phyloP scores from a whole-genome alignment of 2,113 vertebrate species.

The Pitta sordida region DNA sequence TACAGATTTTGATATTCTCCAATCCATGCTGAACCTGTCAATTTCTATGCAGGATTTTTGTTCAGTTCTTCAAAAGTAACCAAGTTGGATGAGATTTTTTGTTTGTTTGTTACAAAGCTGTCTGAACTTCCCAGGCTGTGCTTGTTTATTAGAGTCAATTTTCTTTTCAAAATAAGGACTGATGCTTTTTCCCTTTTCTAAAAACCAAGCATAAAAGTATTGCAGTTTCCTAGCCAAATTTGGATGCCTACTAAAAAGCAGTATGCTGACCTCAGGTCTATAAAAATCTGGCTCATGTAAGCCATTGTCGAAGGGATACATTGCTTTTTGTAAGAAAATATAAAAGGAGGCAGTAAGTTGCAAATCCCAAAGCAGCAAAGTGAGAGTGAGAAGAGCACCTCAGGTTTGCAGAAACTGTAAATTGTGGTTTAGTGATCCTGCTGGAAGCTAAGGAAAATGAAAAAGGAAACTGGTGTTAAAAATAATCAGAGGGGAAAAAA shows the following conservation, averaged over 20 bases:
- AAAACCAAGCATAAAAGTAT: not conserved
- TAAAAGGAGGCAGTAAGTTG: slow-evolving; percentile 69
- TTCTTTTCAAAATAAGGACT: not conserved
- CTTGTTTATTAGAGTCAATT: not conserved
- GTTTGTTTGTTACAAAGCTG: not conserved
- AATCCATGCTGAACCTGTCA: not conserved
- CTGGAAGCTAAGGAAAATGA: slow-evolving; percentile 54
- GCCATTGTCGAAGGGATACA: slow-evolving; percentile 44
- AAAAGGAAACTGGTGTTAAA: slow-evolving; percentile 61
- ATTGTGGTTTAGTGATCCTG: slow-evolving; percentile 69
- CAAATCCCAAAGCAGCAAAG: slow-evolving; percentile 73
- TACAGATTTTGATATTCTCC: not conserved
- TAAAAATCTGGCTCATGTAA: slow-evolving; percentile 64
- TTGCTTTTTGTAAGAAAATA: slow-evolving; percentile 64
- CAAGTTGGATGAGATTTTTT: not conserved
- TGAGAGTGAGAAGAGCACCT: slow-evolving; percentile 64
- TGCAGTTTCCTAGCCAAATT: slow-evolving; percentile 44
- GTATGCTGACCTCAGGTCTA: slow-evolving; percentile 40
- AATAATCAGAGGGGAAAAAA: slow-evolving; percentile 48
- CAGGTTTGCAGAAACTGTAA: slow-evolving; percentile 69
- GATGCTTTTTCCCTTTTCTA: not conserved
- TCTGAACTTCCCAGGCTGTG: not conserved
- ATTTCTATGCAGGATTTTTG: not conserved
- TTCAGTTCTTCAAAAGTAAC: not conserved
- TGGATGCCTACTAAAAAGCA: slow-evolving; percentile 38